Percentiles rank a stretch among this genome's conserved stretches.
These are phyloP conservation scores for Dendropsophus ebraccatus DNA, from an alignment of 2,113 vertebrate species.

Conservation along the genomic window DNA sequence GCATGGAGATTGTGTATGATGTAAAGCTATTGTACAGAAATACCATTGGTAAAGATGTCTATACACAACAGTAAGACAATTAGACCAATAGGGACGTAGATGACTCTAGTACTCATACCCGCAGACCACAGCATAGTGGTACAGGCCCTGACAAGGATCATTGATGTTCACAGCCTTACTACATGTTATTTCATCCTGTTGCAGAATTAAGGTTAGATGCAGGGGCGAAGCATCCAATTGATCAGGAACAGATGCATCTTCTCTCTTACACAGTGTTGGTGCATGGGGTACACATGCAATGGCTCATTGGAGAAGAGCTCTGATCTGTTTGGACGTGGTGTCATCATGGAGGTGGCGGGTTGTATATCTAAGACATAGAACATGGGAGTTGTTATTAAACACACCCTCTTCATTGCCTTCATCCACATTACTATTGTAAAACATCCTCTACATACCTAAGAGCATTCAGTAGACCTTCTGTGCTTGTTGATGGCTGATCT, in stretches of 20 bases:
- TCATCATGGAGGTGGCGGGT: slow-evolving; percentile 91
- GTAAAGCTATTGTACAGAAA: slow-evolving; percentile 8
- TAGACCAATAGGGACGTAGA: background rate
- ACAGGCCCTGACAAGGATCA: background rate
- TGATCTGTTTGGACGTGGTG: slow-evolving; percentile 94
- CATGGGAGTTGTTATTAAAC: background rate
- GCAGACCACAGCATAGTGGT: background rate
- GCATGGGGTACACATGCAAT: background rate
- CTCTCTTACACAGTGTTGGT: slow-evolving; percentile 38
- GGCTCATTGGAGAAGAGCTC: slow-evolving; percentile 88
- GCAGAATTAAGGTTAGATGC: background rate
- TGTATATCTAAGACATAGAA: slow-evolving; percentile 78
- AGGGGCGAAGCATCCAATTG: slow-evolving; percentile 14
- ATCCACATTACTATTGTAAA: background rate
- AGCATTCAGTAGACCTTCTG: slow-evolving; percentile 90
- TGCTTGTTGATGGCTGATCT: slow-evolving; percentile 91
- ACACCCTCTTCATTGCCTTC: background rate
- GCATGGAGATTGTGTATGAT: background rate
- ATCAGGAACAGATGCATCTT: slow-evolving; percentile 22
- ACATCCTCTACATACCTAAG: slow-evolving; percentile 76
- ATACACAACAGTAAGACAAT: background rate
- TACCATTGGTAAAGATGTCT: background rate
- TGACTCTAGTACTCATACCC: slow-evolving; percentile 5
- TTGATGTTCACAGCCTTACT: slow-evolving; percentile 34
- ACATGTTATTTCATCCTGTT: slow-evolving; percentile 11